Conservation (phyloP, 30 jellyfish, hydroid and myxozoan species). For the Aurelia aurita complex sp. Pacific region DNA sequence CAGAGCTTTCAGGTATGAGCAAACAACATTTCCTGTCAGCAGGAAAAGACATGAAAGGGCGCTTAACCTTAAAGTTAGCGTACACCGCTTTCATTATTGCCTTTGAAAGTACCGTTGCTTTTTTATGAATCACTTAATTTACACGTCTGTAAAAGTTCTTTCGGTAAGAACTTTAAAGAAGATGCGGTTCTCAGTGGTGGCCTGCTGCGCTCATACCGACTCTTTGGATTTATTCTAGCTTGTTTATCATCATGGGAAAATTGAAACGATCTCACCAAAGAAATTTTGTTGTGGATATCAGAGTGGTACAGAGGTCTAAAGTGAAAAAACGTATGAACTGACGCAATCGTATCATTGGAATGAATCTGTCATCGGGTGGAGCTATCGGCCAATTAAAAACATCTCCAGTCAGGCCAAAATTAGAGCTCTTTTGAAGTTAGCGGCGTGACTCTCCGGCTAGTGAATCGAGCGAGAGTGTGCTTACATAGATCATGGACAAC, state of each 20-base stretch:
- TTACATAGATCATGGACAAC: constrained; percentile 6
- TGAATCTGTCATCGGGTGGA: constrained; percentile 49
- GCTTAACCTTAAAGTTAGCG: too few species aligned
- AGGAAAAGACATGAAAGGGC: too few species aligned
- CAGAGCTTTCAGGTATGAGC: too few species aligned
- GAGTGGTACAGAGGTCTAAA: not conserved
- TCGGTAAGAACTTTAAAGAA: constrained; percentile 28
- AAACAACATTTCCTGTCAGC: too few species aligned
- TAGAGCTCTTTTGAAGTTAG: constrained; percentile 36
- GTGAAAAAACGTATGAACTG: not conserved
- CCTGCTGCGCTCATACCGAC: constrained; percentile 33
- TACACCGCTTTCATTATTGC: not conserved
- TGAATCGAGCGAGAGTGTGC: constrained; percentile 1
- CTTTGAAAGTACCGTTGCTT: not conserved
- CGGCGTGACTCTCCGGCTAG: not conserved
- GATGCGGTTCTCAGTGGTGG: constrained; percentile 59
- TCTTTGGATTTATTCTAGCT: constrained; percentile 17
- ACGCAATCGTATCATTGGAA: constrained; percentile 12
- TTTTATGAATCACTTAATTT: constrained; percentile 26
- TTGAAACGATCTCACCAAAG: not conserved
- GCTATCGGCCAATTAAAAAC: constrained; percentile 50
- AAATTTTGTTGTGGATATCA: not conserved
- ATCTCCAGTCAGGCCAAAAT: constrained; percentile 10
- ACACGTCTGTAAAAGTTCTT: constrained; percentile 45
- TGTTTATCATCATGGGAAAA: constrained; percentile 38